Percentiles rank a stretch among this genome's conserved stretches.
phyloP scores from a whole-genome alignment of 2,797 vertebrate genomes.

The Leptoclinus maculatus region DNA sequence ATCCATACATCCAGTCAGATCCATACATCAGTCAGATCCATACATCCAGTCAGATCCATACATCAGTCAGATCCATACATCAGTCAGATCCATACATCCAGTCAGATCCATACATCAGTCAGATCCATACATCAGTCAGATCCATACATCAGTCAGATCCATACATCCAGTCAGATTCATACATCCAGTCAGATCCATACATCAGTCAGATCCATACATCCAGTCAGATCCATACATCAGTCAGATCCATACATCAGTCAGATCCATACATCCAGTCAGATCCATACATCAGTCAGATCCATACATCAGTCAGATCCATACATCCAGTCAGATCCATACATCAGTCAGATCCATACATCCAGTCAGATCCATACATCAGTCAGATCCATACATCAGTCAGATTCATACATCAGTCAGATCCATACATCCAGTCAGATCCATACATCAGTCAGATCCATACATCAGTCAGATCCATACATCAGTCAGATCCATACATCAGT shows the following conservation, averaged over 20 bases:
- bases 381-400: not conserved
- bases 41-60: not conserved
- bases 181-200: not conserved
- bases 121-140: too few relatives aligned
- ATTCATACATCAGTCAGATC: too few relatives aligned
- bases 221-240: not conserved
- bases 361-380: constrained; percentile 5
- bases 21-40: too few relatives aligned
- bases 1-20: not conserved
- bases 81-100: too few relatives aligned
- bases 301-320: too few relatives aligned
- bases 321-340: not conserved
- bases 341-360: too few relatives aligned
- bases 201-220: too few relatives aligned
- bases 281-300: too few relatives aligned
- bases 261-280: not conserved
- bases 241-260: too few relatives aligned
- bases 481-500: constrained; percentile 1
- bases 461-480: not conserved
- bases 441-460: too few relatives aligned
- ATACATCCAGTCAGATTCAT: too few relatives aligned
- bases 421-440: not conserved
- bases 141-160: constrained; percentile 1
- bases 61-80: too few relatives aligned
- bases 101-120: constrained; percentile 1